Evolutionary conservation across 92 coral and sea anemone genomes (phyloP), one percentile per base, ranked within the genome.

Genomic region (Epizoanthus ramosus): DNA sequence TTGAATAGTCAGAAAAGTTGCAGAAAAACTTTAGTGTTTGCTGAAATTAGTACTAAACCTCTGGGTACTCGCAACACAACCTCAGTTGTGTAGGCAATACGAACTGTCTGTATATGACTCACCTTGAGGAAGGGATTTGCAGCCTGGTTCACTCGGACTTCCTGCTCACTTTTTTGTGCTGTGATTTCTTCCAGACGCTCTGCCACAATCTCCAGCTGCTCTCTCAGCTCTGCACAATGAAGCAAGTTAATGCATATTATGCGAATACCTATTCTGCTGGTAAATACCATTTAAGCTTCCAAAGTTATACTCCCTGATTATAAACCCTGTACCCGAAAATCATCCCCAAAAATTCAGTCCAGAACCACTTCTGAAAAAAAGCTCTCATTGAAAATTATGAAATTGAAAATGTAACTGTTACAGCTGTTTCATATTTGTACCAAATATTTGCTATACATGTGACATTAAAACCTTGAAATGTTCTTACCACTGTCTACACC

Each of bases 101-200:
- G 5, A n/a, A 6, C 31, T 6, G 10, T 57, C 69, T 35, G 22
- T 12, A 14, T 8, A 5, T 8, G n/a, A 31, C 73, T 68, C 23
- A 95, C 98, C 98, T 96, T 96, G 18, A 96, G 89, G 65, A 96
- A 96, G 17, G 97, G 92, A 77, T 96, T 96, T n/a, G 93, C 97
- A 6, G 98, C 99, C 83, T 95, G 92, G 67, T 84, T 85, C 12
- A 94, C 95, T 31, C 97, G 83, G 9, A 90, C 93, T 79, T 94
- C 92, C 71, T 94, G 98, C 64, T 91, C 98, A 74, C 83, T 87
- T 57, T 91, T 92, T 68, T 94, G 87, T 58, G 89, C 88, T 71
- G 89, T 85, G 75, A 94, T 92, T 79, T 92, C 97, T 68, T 90
- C 88, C 43, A 91, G 91, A 60, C 90, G 87, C 50, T 96, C 94